These are phyloP conservation scores for Alviniconcha marisindica DNA, from an alignment of 1,140 invertebrate genomes.

Conservation along the genomic window DNA sequence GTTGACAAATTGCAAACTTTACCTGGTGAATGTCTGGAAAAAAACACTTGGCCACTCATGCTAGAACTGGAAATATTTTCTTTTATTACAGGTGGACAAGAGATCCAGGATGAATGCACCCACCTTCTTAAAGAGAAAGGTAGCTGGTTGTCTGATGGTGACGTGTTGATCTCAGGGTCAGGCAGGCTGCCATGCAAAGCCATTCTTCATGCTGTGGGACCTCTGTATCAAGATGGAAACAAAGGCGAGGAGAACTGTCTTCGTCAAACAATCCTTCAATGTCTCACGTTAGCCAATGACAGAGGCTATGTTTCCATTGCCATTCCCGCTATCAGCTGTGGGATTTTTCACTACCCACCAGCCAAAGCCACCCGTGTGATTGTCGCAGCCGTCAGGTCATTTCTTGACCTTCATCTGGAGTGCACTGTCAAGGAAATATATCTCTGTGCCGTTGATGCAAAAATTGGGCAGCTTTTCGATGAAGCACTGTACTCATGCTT, in stretches of 20 bases:
- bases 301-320: constrained; percentile 30
- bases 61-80: too few species aligned
- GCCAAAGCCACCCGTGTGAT: constrained; percentile 45
- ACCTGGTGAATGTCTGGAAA: too few species aligned
- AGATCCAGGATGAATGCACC: constrained; percentile 18
- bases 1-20: too few species aligned
- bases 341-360: constrained; percentile 50
- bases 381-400: constrained; percentile 37
- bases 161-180: constrained; percentile 24
- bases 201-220: constrained; percentile 56
- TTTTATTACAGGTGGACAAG: constrained; percentile 19
- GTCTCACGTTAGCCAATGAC: neutral
- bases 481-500: neutral
- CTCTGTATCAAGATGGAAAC: constrained; percentile 44
- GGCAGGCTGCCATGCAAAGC: constrained; percentile 47
- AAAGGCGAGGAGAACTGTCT: constrained; percentile 3
- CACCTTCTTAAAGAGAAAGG: neutral
- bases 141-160: neutral
- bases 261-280: neutral
- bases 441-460: constrained; percentile 29
- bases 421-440: constrained; percentile 44
- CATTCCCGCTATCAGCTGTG: constrained; percentile 51
- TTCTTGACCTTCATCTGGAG: constrained; percentile 13
- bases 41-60: too few species aligned
- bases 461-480: neutral